Conservation (phyloP, 2,888 invertebrate species). For the Acrobasis repandana region DNA sequence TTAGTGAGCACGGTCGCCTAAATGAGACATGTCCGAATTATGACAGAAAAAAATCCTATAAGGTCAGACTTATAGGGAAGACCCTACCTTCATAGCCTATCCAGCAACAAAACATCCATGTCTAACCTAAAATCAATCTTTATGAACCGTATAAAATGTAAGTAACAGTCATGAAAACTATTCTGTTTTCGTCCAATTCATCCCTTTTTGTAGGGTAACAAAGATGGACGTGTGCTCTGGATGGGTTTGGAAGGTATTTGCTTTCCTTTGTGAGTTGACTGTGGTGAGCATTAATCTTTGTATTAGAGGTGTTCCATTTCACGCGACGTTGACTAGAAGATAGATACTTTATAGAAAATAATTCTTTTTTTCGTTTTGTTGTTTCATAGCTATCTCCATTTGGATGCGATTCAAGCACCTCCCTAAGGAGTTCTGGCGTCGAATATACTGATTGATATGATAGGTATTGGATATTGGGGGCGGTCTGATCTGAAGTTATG, state of each 20-base stretch:
- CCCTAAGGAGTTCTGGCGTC: too few relatives aligned
- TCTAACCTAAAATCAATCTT: slow-evolving; percentile 11
- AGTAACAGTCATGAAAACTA: not conserved
- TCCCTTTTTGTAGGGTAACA: slow-evolving; percentile 1
- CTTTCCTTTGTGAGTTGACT: slow-evolving; percentile 9
- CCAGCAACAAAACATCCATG: not conserved
- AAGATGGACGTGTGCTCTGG: slow-evolving; percentile 4
- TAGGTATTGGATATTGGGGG: too few relatives aligned
- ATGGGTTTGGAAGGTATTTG: slow-evolving; percentile 6
- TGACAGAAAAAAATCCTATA: too few relatives aligned
- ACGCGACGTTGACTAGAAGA: not conserved
- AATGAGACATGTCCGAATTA: too few relatives aligned
- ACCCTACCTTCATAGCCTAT: not conserved
- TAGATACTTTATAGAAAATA: too few relatives aligned
- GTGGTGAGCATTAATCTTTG: not conserved
- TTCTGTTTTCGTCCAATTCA: slow-evolving; percentile 18
- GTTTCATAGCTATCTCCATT: too few relatives aligned
- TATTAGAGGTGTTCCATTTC: not conserved
- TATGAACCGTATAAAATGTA: slow-evolving; percentile 15
- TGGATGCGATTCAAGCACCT: too few relatives aligned
- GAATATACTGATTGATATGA: too few relatives aligned
- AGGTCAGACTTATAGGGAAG: too few relatives aligned
- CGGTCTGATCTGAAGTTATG: too few relatives aligned
- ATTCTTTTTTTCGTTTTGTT: too few relatives aligned
- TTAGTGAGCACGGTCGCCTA: too few relatives aligned